Percentiles rank a stretch among this genome's conserved stretches.
phyloP scores from a whole-genome alignment of 1,140 invertebrate genomes.

The Nasonia longicornis region DNA sequence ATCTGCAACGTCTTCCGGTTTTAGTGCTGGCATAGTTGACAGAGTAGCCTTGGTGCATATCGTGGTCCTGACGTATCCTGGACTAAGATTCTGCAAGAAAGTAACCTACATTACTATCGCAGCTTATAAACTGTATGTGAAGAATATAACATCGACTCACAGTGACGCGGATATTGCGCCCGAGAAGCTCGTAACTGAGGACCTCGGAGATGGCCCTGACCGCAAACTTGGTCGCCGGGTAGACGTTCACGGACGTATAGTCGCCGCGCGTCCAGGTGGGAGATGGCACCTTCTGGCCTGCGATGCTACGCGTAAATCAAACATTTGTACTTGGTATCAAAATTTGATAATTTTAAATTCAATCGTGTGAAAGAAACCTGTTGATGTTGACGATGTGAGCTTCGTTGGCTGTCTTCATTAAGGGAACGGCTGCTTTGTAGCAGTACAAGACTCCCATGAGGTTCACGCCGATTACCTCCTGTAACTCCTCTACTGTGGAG shows the following conservation, averaged over 20 bases:
- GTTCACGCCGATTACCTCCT: slow-evolving; percentile 64
- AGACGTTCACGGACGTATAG: slow-evolving; percentile 64
- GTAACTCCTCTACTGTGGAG: neutral
- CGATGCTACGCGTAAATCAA: slow-evolving; percentile 52
- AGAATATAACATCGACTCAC: slow-evolving; percentile 51
- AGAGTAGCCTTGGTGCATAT: too few relatives aligned
- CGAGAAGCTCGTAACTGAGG: slow-evolving; percentile 71
- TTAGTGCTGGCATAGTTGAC: slow-evolving; percentile 42
- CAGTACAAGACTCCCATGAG: slow-evolving; percentile 72
- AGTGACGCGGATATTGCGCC: slow-evolving; percentile 72
- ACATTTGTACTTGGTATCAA: too few relatives aligned
- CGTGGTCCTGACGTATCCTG: too few relatives aligned
- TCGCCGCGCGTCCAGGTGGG: neutral
- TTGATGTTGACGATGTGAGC: slow-evolving; percentile 74
- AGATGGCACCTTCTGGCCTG: slow-evolving; percentile 60
- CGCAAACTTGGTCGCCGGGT: slow-evolving; percentile 74
- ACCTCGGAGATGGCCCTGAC: slow-evolving; percentile 73
- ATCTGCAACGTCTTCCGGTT: slow-evolving; percentile 60
- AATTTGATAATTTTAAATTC: too few relatives aligned
- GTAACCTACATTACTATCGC: too few relatives aligned
- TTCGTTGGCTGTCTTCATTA: slow-evolving; percentile 72
- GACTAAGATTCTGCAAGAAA: too few relatives aligned
- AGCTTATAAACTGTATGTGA: too few relatives aligned
- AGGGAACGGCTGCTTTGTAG: slow-evolving; percentile 70
- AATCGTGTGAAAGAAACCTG: neutral